Evolutionary conservation across 1,140 invertebrate species (phyloP).

Genomic region (Plodia interpunctella): DNA sequence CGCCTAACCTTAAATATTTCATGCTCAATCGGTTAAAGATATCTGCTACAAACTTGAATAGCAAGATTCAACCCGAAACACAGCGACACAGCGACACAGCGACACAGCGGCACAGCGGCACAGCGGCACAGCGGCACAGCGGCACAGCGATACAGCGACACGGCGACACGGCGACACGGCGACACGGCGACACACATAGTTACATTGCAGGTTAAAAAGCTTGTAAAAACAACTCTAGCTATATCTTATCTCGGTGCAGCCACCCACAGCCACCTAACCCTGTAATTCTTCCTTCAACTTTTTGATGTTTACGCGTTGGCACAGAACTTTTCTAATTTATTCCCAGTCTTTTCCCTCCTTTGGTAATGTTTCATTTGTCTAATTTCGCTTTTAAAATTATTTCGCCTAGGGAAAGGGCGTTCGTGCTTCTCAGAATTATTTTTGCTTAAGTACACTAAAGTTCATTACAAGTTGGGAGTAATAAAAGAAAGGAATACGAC

Average conservation of each 20-base stretch:
- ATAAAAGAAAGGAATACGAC: neutral
- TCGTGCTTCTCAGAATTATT: neutral
- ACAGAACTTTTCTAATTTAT: constrained; percentile 49
- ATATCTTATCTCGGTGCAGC: neutral
- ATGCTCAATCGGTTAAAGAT: no score
- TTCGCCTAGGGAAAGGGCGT: constrained; percentile 10
- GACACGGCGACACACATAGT: no score
- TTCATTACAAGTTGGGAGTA: neutral
- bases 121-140: no score
- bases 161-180: no score
- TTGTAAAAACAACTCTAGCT: no score
- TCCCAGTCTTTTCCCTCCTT: constrained; percentile 19
- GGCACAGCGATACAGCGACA: no score
- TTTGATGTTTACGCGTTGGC: constrained; percentile 38
- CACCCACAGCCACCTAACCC: constrained; percentile 1
- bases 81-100: no score
- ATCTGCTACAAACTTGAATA: no score
- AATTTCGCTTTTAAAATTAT: constrained; percentile 22
- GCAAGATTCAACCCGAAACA: no score
- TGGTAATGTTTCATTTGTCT: constrained; percentile 23
- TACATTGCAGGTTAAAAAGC: no score
- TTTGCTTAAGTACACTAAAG: constrained; percentile 2
- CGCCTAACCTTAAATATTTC: no score
- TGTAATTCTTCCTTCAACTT: constrained; percentile 24
- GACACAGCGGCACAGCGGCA: no score